These are phyloP conservation scores for Diaphora mendica DNA, from an alignment of 2,888 invertebrate genomes.

Conservation along the genomic window DNA sequence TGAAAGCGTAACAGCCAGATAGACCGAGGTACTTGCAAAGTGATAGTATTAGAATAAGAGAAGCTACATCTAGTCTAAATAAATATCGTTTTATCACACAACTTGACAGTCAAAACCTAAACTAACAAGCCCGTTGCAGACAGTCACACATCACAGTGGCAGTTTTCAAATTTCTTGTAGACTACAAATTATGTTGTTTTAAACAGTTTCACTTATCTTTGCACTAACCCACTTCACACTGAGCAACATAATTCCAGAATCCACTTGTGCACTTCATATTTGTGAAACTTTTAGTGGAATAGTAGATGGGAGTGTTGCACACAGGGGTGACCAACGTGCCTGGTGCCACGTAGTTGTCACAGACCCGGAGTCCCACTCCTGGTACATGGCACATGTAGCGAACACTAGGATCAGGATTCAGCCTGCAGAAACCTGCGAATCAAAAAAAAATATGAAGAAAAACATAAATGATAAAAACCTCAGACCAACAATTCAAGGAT, in stretches of 20 bases:
- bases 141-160: neutral
- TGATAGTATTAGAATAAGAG: no score
- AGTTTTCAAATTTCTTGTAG: neutral
- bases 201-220: neutral
- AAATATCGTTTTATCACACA: no score
- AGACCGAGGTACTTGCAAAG: no score
- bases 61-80: no score
- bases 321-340: conserved; percentile 6
- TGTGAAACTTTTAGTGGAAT: neutral
- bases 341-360: conserved; percentile 8
- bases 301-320: conserved; percentile 11
- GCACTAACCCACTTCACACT: conserved; percentile 14
- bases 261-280: conserved; percentile 11
- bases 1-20: no score
- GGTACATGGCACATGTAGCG: neutral
- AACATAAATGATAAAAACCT: neutral
- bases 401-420: neutral
- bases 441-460: neutral
- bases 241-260: conserved; percentile 14
- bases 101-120: no score
- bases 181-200: neutral
- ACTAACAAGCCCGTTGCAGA: neutral
- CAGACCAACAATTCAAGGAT: no score
- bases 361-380: neutral
- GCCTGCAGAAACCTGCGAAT: neutral